Evolutionary conservation across 2,797 vertebrate species (phyloP).

Genomic region (Anniella stebbinsi): DNA sequence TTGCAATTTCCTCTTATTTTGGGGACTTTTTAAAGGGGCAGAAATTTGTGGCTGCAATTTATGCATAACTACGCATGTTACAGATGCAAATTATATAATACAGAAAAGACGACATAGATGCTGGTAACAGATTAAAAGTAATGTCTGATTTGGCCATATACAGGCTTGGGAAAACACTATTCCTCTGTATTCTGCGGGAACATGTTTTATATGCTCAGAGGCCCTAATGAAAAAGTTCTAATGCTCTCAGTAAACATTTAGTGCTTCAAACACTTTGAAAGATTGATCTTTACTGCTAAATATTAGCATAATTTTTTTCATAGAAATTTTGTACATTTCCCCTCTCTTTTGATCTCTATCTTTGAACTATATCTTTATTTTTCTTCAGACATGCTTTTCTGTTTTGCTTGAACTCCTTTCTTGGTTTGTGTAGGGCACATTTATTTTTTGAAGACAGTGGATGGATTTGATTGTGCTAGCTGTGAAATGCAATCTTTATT

Average conservation of each 20-base stretch:
- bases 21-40: no score
- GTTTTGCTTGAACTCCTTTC: not conserved
- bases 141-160: no score
- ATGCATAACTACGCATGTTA: no score
- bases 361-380: not conserved
- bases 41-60: no score
- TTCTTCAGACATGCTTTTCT: not conserved
- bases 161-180: not conserved
- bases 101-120: no score
- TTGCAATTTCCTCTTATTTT: no score
- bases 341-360: not conserved
- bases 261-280: not conserved
- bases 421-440: not conserved
- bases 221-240: not conserved
- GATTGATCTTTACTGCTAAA: not conserved
- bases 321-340: not conserved
- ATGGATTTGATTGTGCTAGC: conserved; percentile 23
- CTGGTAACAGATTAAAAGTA: no score
- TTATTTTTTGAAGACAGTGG: not conserved
- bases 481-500: not conserved
- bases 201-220: not conserved
- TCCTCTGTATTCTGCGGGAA: not conserved
- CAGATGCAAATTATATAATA: no score
- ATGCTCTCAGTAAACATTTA: not conserved
- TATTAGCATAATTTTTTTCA: not conserved